phyloP scores from a whole-genome alignment of 2,797 vertebrate genomes.

The Coendou prehensilis region DNA sequence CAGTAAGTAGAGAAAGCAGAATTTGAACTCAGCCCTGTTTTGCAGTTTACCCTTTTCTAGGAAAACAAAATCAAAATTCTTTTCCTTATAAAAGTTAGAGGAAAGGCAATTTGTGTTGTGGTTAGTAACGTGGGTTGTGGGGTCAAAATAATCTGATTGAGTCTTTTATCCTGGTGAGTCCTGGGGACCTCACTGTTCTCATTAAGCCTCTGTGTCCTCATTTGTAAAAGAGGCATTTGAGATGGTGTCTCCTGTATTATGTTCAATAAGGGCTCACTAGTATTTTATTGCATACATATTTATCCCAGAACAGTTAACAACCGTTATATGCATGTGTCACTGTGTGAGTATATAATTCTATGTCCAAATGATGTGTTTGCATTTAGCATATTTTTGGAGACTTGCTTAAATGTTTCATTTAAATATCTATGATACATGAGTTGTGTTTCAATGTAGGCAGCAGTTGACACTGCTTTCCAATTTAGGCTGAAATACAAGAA shows the following conservation, averaged over 20 bases:
- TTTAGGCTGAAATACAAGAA: slow-evolving; percentile 2
- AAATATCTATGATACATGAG: not conserved
- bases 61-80: not conserved
- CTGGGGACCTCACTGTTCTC: not conserved
- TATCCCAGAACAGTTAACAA: not conserved
- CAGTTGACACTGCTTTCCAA: not conserved
- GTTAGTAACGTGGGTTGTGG: not conserved
- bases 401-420: not conserved
- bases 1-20: too few relatives aligned
- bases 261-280: rapidly evolving
- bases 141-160: not conserved
- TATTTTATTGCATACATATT: not conserved
- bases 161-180: not conserved
- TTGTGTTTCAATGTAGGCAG: slow-evolving; percentile 8
- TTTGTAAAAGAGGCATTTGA: not conserved
- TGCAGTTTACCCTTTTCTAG: not conserved
- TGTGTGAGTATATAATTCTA: not conserved
- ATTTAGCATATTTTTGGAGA: slow-evolving; percentile 35
- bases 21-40: not conserved
- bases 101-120: not conserved
- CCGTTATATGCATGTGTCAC: too few relatives aligned
- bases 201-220: not conserved
- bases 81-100: not conserved
- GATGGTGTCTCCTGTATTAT: not conserved
- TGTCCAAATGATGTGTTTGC: not conserved